A percentile compares a stretch with the other conserved stretches of the same genome.
Conservation (phyloP, 2,888 invertebrate species). For the Leistus spinibarbis region DNA sequence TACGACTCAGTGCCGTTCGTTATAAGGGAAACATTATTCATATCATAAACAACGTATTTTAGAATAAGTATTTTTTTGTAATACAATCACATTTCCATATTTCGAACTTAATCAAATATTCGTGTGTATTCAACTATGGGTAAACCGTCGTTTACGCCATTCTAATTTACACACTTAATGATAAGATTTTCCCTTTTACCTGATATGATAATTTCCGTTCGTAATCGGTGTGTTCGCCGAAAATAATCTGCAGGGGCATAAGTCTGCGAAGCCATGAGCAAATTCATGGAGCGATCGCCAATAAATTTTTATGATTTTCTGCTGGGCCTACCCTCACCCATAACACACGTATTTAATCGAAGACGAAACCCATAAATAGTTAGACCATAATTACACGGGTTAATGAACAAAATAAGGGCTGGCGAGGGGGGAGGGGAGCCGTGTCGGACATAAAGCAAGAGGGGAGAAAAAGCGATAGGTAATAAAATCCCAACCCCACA, state of each 20-base stretch:
- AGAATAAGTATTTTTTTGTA: no score
- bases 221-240: no score
- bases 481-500: background rate
- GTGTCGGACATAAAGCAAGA: background rate
- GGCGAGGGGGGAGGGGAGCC: background rate
- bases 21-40: no score
- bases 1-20: background rate
- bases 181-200: no score
- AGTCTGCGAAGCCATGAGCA: no score
- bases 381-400: constrained; percentile 19
- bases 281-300: background rate
- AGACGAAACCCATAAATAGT: constrained; percentile 22
- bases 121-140: no score
- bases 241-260: background rate
- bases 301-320: background rate
- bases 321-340: background rate
- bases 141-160: no score
- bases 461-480: background rate
- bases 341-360: constrained; percentile 19
- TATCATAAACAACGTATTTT: no score
- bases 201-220: no score
- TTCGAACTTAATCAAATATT: no score
- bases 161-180: no score
- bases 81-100: no score
- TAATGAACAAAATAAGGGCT: constrained; percentile 19